phyloP scores from a whole-genome alignment of 2,888 invertebrate species.

The Aporophyla nigra region DNA sequence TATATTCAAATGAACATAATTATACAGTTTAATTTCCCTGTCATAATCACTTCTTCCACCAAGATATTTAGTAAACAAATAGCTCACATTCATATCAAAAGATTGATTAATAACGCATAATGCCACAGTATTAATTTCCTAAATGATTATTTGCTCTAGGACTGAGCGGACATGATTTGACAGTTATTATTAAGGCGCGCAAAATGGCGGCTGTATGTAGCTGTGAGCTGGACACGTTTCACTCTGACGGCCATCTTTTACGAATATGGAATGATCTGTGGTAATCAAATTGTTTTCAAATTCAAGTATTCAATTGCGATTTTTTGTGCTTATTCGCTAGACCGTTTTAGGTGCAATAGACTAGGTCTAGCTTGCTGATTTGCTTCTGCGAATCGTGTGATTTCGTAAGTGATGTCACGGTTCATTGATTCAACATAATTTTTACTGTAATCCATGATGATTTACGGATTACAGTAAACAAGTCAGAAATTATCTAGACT shows the following conservation, averaged over 20 bases:
- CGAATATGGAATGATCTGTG: slow-evolving; percentile 48
- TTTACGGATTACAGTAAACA: too few relatives aligned
- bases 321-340: slow-evolving; percentile 57
- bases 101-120: slow-evolving; percentile 21
- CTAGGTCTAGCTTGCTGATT: slow-evolving; percentile 31
- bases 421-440: too few relatives aligned
- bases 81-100: slow-evolving; percentile 9
- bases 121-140: slow-evolving; percentile 26
- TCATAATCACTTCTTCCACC: slow-evolving; percentile 5
- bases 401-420: not conserved
- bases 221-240: slow-evolving; percentile 28
- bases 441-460: not conserved
- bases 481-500: too few relatives aligned
- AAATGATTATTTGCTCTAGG: slow-evolving; percentile 40
- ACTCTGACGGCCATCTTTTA: slow-evolving; percentile 31
- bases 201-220: slow-evolving; percentile 53
- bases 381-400: slow-evolving; percentile 1
- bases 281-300: slow-evolving; percentile 60
- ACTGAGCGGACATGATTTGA: slow-evolving; percentile 29
- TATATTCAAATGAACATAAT: slow-evolving; percentile 8
- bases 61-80: slow-evolving; percentile 25
- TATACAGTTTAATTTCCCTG: too few relatives aligned
- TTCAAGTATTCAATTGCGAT: slow-evolving; percentile 48
- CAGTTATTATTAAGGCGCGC: slow-evolving; percentile 34
- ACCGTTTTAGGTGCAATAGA: slow-evolving; percentile 38